Conservation (phyloP, 1,140 invertebrate species). For the Penaeus chinensis region DNA sequence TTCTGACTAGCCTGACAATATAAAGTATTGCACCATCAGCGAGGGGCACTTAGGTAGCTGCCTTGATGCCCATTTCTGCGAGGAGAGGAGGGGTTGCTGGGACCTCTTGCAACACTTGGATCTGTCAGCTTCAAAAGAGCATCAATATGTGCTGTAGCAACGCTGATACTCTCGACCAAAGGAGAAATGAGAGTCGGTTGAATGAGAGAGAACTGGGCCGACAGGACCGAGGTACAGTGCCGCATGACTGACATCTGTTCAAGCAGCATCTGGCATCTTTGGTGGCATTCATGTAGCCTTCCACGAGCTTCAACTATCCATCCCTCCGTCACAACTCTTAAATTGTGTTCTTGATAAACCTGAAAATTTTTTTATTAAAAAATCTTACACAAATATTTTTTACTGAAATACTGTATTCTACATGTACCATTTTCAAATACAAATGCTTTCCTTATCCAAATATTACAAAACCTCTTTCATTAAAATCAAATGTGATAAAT, state of each 20-base stretch:
- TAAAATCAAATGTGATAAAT: too few relatives aligned
- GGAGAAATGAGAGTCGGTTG: slow-evolving; percentile 36
- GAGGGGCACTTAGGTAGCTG: not conserved
- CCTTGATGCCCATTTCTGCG: slow-evolving; percentile 13
- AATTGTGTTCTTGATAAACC: slow-evolving; percentile 56
- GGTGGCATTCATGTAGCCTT: slow-evolving; percentile 57
- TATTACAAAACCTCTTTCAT: too few relatives aligned
- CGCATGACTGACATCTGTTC: slow-evolving; percentile 27
- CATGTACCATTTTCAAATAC: too few relatives aligned
- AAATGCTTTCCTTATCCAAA: too few relatives aligned
- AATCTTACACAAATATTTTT: not conserved
- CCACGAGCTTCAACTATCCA: slow-evolving; percentile 60
- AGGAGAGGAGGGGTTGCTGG: slow-evolving; percentile 23
- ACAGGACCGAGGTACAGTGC: slow-evolving; percentile 34
- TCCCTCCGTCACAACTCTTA: slow-evolving; percentile 56
- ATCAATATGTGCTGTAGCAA: slow-evolving; percentile 25
- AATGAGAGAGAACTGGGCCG: slow-evolving; percentile 23
- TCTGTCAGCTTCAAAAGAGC: slow-evolving; percentile 49
- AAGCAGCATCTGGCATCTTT: slow-evolving; percentile 21
- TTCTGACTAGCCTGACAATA: slow-evolving; percentile 3
- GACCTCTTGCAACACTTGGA: slow-evolving; percentile 48
- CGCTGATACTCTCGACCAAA: slow-evolving; percentile 18
- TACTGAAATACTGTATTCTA: too few relatives aligned
- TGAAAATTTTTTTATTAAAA: slow-evolving; percentile 1
- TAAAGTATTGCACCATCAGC: not conserved